Base-by-base conservation (phyloP, 2,797 vertebrate genomes). In the Hemibagrus guttatus region DNA sequence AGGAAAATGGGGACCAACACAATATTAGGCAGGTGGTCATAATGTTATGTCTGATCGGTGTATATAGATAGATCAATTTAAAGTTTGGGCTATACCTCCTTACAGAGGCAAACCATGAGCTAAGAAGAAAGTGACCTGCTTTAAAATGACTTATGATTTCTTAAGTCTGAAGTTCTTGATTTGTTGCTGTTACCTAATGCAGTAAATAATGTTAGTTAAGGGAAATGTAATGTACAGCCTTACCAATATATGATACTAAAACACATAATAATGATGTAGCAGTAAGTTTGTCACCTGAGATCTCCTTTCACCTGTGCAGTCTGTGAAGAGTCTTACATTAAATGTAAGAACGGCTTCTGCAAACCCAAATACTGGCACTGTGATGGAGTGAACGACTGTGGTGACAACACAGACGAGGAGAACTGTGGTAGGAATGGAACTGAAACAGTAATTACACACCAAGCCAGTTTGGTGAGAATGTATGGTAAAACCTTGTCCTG, bases 281-380 rank as follows among this genome's bases (percentile, higher is more conserved):
- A 54, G 21, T 11, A 14, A 4, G 2, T 54, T 49, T 79, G 39
- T 39, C 39, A 84, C 19, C 17, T 64, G 5, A 71, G 16, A 42
- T 75, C n/a, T 82, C 21, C 7, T 35, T 81, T 72, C 83, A 76
- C 85, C 72, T 81, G 0, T 74, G 7, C 87, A 97, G 96, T 0
- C 23, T 97, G 97, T 2, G 87, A 91, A 0, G 59, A 74, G 0
- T 72, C 94, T 86, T 96, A 98, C 90, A 95, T 99, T 90, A 93
- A 35, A 0, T 98, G 97, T 89, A 93, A 81, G 19, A 97, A 97
- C 0, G 92, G 91, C 0, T 93, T 94, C 87, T 99, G 98, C 91
- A 99, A 98, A 87, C 95, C 97, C 0, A 94, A 90, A 6, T 96
- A 95, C 85, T 98, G 96, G 96, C 49, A 92, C 35, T 99, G 98